Conservation (phyloP, 2,888 invertebrate species). For the Cerastis leucographa region DNA sequence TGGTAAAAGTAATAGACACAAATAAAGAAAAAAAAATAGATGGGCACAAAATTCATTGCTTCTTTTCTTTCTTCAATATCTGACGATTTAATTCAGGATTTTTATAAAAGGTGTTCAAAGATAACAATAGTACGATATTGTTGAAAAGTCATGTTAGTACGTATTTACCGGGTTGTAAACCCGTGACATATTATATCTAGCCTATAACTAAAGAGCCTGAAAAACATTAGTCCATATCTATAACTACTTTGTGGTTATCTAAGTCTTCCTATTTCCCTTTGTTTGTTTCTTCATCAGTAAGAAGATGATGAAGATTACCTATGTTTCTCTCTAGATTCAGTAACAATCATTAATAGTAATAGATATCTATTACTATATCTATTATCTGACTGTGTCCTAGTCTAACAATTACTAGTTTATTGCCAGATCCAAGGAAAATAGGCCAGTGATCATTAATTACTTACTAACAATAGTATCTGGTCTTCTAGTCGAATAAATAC, state of each 20-base stretch:
- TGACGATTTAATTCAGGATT: neutral
- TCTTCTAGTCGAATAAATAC: conserved; percentile 3
- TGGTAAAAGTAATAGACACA: too few species aligned
- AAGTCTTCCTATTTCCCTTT: neutral
- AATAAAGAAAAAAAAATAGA: neutral
- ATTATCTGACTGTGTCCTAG: neutral
- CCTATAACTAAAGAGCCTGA: neutral
- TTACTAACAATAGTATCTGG: conserved; percentile 16
- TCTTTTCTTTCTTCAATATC: too few species aligned
- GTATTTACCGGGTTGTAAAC: neutral
- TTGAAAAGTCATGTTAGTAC: neutral
- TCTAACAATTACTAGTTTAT: neutral
- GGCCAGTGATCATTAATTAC: conserved; percentile 23
- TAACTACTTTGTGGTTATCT: neutral
- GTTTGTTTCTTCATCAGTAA: neutral
- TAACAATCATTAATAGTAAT: neutral
- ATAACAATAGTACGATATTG: neutral
- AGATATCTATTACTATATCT: neutral
- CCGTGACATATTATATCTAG: neutral
- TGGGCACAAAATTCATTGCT: neutral
- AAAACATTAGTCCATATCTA: neutral
- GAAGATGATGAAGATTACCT: too few species aligned
- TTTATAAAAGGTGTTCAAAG: neutral
- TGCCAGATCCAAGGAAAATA: neutral
- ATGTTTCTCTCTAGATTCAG: neutral